Conservation (phyloP, 2,888 invertebrate species). For the Drosophila falleni region DNA sequence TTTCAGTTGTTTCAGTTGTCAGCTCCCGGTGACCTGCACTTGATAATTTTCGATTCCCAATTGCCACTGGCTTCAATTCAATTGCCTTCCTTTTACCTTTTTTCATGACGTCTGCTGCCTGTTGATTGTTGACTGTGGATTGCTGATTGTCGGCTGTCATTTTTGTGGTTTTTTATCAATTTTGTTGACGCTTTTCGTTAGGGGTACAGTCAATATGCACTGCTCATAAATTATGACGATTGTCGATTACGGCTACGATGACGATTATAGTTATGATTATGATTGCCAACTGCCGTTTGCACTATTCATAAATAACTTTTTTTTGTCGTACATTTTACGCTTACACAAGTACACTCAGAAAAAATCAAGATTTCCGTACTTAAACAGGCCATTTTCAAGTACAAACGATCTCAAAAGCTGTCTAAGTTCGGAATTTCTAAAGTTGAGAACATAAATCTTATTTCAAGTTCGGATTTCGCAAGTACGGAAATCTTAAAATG, state of each 20-base stretch:
- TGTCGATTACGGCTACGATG: constrained; percentile 53
- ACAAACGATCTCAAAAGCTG: too few species aligned
- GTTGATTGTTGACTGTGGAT: constrained; percentile 30
- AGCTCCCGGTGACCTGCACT: constrained; percentile 27
- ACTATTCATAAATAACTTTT: constrained; percentile 60
- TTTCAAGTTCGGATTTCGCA: too few species aligned
- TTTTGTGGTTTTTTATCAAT: constrained; percentile 74
- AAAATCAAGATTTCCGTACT: too few species aligned
- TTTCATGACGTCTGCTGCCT: constrained; percentile 35
- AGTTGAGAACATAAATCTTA: too few species aligned
- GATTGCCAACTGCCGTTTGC: constrained; percentile 62
- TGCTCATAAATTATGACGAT: constrained; percentile 72
- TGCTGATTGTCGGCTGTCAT: constrained; percentile 41
- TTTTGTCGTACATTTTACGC: constrained; percentile 39
- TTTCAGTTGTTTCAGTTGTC: constrained; percentile 56
- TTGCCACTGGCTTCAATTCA: constrained; percentile 57
- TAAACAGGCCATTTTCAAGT: too few species aligned
- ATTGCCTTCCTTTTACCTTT: constrained; percentile 43
- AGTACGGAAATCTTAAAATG: too few species aligned
- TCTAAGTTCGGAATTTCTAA: too few species aligned
- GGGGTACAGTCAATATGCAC: constrained; percentile 33
- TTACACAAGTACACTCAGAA: too few species aligned
- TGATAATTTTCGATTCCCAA: constrained; percentile 57
- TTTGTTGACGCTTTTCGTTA: constrained; percentile 57
- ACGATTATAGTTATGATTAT: constrained; percentile 47